phyloP scores from a whole-genome alignment of 1,140 invertebrate genomes.

The Bombus superbus region DNA sequence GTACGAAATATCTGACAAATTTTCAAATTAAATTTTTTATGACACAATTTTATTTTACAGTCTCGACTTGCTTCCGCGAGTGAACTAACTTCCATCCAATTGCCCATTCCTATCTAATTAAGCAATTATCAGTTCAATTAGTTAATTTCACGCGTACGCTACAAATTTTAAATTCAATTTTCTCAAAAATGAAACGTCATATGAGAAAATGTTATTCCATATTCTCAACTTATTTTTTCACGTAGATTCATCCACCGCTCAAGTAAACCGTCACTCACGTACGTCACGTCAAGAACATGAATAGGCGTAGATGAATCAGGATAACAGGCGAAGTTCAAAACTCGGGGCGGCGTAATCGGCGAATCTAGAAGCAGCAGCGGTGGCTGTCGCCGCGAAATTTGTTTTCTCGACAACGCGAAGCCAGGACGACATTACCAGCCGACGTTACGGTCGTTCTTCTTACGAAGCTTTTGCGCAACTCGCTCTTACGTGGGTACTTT shows the following conservation, averaged over 20 bases:
- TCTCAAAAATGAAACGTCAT: not conserved
- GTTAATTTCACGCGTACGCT: not conserved
- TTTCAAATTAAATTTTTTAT: not conserved
- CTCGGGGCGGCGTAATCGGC: not conserved
- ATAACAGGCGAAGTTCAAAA: not conserved
- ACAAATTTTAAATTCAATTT: not conserved
- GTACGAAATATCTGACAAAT: not conserved
- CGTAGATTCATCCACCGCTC: too few relatives aligned
- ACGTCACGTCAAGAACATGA: not conserved
- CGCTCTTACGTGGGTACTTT: slow-evolving; percentile 70
- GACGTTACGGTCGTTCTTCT: slow-evolving; percentile 67
- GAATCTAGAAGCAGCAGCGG: slow-evolving; percentile 9
- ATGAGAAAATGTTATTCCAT: too few relatives aligned
- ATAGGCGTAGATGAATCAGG: not conserved
- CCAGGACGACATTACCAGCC: slow-evolving; percentile 52
- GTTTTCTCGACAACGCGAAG: slow-evolving; percentile 50
- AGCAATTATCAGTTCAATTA: too few relatives aligned
- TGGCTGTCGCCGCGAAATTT: slow-evolving; percentile 24
- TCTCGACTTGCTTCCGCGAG: not conserved
- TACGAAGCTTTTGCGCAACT: slow-evolving; percentile 67
- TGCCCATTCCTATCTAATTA: not conserved
- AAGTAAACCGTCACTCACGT: too few relatives aligned
- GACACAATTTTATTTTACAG: not conserved
- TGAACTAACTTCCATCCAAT: not conserved
- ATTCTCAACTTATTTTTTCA: too few relatives aligned